Conservation (phyloP, 2,888 invertebrate species). For the Syrphus vitripennis region DNA sequence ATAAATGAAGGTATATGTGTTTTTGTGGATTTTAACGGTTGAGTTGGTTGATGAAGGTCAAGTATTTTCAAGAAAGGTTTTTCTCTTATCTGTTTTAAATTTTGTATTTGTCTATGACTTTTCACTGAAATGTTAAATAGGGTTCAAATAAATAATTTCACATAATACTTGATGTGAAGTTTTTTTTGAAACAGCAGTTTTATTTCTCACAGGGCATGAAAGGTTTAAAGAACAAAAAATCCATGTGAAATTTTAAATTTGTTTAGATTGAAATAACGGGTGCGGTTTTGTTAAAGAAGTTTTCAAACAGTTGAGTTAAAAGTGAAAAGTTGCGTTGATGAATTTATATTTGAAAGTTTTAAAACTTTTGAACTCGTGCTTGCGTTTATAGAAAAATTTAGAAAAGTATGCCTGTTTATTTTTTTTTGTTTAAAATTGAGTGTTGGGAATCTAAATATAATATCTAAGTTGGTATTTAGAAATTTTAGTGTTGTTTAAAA, state of each 20-base stretch:
- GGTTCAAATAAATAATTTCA: background rate
- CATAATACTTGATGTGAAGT: background rate
- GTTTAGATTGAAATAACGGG: background rate
- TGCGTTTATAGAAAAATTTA: too few relatives aligned
- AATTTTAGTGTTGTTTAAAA: too few relatives aligned
- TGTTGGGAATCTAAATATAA: background rate
- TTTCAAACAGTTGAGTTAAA: background rate
- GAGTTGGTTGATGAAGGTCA: slow-evolving; percentile 6
- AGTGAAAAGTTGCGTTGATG: background rate
- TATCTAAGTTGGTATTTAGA: too few relatives aligned
- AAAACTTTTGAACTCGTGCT: background rate
- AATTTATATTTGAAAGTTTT: background rate
- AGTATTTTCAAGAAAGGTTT: background rate
- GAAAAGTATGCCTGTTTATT: too few relatives aligned
- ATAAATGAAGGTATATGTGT: background rate
- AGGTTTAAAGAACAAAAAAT: background rate
- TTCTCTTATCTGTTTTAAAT: background rate
- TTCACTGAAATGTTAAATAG: slow-evolving; percentile 9
- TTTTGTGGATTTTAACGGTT: slow-evolving; percentile 3
- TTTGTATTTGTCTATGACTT: background rate
- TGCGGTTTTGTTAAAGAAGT: background rate
- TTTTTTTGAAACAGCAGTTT: background rate
- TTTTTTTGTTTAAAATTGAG: background rate
- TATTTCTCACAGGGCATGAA: background rate
- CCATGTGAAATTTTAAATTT: background rate